phyloP scores from a whole-genome alignment of 1,140 invertebrate genomes.

The Forficula auricularia region DNA sequence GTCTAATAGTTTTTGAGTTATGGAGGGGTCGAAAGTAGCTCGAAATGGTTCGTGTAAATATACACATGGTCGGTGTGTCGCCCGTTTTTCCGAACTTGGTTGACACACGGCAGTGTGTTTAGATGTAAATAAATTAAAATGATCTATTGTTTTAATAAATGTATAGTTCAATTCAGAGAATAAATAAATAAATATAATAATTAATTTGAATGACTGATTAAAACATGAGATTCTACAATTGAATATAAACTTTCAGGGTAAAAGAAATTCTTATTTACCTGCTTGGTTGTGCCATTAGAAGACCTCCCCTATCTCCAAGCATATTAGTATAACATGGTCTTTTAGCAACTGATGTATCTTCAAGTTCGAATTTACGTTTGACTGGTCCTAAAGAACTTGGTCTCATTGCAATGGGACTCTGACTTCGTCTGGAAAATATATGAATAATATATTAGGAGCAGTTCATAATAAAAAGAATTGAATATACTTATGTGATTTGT shows the following conservation, averaged over 20 bases:
- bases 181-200: too few species aligned
- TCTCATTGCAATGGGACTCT: slow-evolving; percentile 66
- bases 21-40: too few species aligned
- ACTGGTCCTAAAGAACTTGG: slow-evolving; percentile 50
- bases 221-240: too few species aligned
- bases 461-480: not conserved
- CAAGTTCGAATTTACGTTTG: slow-evolving; percentile 63
- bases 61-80: too few species aligned
- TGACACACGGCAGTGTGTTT: too few species aligned
- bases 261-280: slow-evolving; percentile 3
- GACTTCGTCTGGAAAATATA: slow-evolving; percentile 39
- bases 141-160: too few species aligned
- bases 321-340: slow-evolving; percentile 21
- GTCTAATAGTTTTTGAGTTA: too few species aligned
- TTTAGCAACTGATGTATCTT: slow-evolving; percentile 42
- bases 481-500: not conserved
- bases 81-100: too few species aligned
- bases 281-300: slow-evolving; percentile 22
- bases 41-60: too few species aligned
- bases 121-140: too few species aligned
- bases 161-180: too few species aligned
- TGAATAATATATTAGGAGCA: slow-evolving; percentile 4
- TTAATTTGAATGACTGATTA: too few species aligned
- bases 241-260: not conserved
- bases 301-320: slow-evolving; percentile 14